Percentiles rank a stretch among this genome's conserved stretches.
Conservation (phyloP, 2,113 vertebrate genomes). For the Grus americana region DNA sequence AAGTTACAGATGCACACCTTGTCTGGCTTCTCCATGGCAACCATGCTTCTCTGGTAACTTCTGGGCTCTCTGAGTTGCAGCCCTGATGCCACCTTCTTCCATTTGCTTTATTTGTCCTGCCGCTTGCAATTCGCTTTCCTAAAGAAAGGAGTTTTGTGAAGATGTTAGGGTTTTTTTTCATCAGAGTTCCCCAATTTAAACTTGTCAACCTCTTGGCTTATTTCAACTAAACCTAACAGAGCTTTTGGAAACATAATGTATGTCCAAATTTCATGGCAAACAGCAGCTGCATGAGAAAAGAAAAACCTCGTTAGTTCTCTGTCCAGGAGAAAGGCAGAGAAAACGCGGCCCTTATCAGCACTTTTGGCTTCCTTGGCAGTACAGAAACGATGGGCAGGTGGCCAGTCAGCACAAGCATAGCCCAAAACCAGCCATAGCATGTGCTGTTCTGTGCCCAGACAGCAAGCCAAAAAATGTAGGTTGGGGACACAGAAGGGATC, state of each 20-base stretch:
- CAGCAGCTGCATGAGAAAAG: rapidly evolving
- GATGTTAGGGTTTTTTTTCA: not conserved
- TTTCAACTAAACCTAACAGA: not conserved
- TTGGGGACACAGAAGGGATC: not conserved
- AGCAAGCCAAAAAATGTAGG: not conserved
- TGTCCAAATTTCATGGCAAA: not conserved
- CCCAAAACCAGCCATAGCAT: not conserved
- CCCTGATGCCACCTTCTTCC: not conserved
- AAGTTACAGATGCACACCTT: not conserved
- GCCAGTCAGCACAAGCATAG: not conserved
- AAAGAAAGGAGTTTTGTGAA: not conserved
- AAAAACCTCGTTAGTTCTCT: not conserved
- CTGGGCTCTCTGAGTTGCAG: not conserved
- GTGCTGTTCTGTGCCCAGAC: not conserved
- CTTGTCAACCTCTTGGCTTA: not conserved
- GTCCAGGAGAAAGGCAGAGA: not conserved
- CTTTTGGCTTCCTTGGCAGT: not conserved
- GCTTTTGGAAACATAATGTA: not conserved
- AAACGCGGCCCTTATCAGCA: not conserved
- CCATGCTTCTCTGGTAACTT: not conserved
- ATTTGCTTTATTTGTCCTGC: not conserved
- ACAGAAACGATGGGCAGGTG: not conserved
- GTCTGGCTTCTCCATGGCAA: not conserved
- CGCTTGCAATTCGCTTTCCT: not conserved
- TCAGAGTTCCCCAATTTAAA: rapidly evolving